Evolutionary conservation across 2,113 vertebrate genomes (phyloP).

Genomic region (Nicator chloris): DNA sequence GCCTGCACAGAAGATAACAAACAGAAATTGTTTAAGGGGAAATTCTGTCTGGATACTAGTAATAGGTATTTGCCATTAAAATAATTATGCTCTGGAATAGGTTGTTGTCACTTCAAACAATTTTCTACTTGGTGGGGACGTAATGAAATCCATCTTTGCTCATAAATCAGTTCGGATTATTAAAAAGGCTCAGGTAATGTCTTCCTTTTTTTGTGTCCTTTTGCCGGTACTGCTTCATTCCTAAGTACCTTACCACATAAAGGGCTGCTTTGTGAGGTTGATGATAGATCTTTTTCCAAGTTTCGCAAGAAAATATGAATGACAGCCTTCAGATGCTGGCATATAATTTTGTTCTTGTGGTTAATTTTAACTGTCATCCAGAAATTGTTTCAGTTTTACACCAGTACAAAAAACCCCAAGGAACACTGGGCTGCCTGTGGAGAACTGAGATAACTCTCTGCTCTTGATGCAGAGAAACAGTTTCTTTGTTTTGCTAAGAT

Average conservation of each 20-base stretch:
- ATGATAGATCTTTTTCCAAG: not conserved
- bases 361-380: not conserved
- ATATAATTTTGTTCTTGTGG: not conserved
- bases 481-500: not conserved
- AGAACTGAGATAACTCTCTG: not conserved
- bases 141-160: not conserved
- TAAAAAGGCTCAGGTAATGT: not conserved
- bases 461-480: not conserved
- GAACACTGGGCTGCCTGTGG: not conserved
- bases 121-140: rapidly evolving
- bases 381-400: not conserved
- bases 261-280: not conserved
- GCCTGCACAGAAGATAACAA: not conserved
- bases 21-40: not conserved
- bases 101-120: not conserved
- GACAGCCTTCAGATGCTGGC: not conserved
- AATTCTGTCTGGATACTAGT: not conserved
- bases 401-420: not conserved
- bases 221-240: not conserved
- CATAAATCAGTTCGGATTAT: not conserved
- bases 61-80: not conserved
- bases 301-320: not conserved
- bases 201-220: not conserved
- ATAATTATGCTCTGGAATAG: not conserved
- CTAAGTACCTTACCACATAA: not conserved